phyloP scores from a whole-genome alignment of 2,797 vertebrate species.

The Syngnathus rostellatus region DNA sequence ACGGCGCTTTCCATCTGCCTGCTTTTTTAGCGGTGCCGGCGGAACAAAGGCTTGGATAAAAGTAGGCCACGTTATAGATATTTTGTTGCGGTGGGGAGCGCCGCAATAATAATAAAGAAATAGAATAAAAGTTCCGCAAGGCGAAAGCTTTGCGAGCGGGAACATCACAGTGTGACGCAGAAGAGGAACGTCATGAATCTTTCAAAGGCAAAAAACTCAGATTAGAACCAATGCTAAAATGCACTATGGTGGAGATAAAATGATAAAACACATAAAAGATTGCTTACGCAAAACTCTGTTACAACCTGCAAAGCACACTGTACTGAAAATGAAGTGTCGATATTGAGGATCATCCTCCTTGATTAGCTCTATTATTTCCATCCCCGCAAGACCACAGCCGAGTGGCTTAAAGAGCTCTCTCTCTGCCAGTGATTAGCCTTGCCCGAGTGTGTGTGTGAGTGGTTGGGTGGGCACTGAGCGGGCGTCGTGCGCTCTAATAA shows the following conservation, averaged over 20 bases:
- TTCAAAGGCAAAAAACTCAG: constrained; percentile 47
- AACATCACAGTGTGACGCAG: constrained; percentile 41
- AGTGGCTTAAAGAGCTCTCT: constrained; percentile 60
- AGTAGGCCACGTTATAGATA: constrained; percentile 44
- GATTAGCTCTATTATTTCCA: constrained; percentile 56
- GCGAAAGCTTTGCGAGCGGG: constrained; percentile 29
- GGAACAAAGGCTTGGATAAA: constrained; percentile 51
- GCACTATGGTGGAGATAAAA: constrained; percentile 34
- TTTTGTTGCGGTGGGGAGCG: constrained; percentile 36
- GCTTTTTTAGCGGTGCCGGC: constrained; percentile 16
- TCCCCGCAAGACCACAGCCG: constrained; percentile 41
- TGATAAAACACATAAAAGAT: constrained; percentile 33
- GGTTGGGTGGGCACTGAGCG: constrained; percentile 29
- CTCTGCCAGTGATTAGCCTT: constrained; percentile 38
- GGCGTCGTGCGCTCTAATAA: constrained; percentile 29
- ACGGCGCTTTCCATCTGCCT: constrained; percentile 34
- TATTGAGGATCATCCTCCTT: constrained; percentile 50
- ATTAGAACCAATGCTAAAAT: constrained; percentile 51
- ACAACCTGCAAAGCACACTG: constrained; percentile 23
- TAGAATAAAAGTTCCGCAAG: constrained; percentile 23
- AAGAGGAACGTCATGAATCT: constrained; percentile 44
- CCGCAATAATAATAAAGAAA: constrained; percentile 14
- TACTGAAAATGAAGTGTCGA: constrained; percentile 26
- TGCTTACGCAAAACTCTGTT: constrained; percentile 9
- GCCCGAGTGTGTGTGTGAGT: constrained; percentile 20